Conservation (phyloP, 2,888 invertebrate species). For the Drosophila macrospina region DNA sequence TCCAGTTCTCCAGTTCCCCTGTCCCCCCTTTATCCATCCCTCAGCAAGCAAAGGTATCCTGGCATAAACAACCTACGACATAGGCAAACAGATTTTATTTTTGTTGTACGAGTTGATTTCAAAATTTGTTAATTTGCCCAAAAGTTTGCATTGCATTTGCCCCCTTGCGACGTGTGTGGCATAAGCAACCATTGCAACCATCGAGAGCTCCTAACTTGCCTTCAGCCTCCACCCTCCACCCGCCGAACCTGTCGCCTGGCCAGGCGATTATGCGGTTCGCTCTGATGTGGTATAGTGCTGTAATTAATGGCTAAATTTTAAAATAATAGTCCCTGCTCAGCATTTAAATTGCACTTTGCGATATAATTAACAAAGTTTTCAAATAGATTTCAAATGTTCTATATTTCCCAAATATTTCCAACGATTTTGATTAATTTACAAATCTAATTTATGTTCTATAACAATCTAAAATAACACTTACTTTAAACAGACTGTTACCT, state of each 20-base stretch:
- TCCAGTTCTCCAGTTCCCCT: conserved; percentile 17
- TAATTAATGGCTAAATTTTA: conserved; percentile 52
- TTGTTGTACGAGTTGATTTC: conserved; percentile 54
- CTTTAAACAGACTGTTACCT: neutral
- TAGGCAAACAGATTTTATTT: conserved; percentile 75
- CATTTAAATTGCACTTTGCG: conserved; percentile 2
- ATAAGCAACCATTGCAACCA: conserved; percentile 53
- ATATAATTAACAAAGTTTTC: neutral
- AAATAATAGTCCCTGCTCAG: conserved; percentile 22
- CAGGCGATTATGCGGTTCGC: conserved; percentile 48
- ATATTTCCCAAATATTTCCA: conserved; percentile 1
- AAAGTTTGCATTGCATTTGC: conserved; percentile 75
- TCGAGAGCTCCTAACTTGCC: conserved; percentile 1
- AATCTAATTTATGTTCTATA: neutral
- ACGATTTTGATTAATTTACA: conserved; percentile 1
- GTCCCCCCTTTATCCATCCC: conserved; percentile 9
- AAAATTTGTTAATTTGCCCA: conserved; percentile 79
- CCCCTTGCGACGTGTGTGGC: conserved; percentile 71
- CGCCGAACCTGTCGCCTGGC: conserved; percentile 21
- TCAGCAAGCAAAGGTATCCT: conserved; percentile 42
- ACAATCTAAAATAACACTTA: too few species aligned
- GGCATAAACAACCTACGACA: conserved; percentile 68
- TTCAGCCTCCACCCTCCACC: neutral
- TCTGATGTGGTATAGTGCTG: conserved; percentile 31
- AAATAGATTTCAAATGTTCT: conserved; percentile 8